These are phyloP conservation scores for Xestoiulus laeticollis DNA, from an alignment of 2,888 invertebrate genomes.

Conservation along the genomic window DNA sequence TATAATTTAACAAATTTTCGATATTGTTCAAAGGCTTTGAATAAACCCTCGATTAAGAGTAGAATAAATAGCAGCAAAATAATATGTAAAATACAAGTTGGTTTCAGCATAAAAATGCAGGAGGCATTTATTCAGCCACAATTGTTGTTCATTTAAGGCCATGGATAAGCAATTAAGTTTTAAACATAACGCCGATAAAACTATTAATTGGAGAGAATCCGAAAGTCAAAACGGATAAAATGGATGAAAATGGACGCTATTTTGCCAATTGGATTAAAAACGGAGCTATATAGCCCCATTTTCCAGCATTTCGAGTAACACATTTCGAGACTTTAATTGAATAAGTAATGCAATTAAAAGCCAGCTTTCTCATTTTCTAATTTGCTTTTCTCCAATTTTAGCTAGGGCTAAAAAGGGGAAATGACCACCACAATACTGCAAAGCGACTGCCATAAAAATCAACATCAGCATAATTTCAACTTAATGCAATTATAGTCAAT, in stretches of 20 bases:
- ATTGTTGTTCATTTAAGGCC: background rate
- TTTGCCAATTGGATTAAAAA: background rate
- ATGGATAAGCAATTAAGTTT: background rate
- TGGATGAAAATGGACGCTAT: background rate
- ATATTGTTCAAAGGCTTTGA: no score
- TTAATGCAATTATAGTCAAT: slow-evolving; percentile 19
- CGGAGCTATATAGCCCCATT: background rate
- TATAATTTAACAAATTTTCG: no score
- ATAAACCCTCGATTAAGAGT: no score
- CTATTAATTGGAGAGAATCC: background rate
- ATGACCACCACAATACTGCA: background rate
- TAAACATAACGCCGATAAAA: background rate
- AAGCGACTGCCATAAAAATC: background rate
- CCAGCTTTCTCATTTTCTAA: slow-evolving; percentile 9
- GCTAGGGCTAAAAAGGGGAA: background rate
- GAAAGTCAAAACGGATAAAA: background rate
- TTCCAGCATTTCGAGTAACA: background rate
- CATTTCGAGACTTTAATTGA: background rate
- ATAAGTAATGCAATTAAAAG: slow-evolving; percentile 37
- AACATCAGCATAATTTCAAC: background rate
- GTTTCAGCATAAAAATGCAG: background rate
- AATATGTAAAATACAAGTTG: no score
- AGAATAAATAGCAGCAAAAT: no score
- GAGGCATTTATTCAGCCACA: background rate
- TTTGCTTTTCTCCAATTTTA: background rate